Conservation (phyloP, 2,888 invertebrate genomes). For the Limnephilus marmoratus region DNA sequence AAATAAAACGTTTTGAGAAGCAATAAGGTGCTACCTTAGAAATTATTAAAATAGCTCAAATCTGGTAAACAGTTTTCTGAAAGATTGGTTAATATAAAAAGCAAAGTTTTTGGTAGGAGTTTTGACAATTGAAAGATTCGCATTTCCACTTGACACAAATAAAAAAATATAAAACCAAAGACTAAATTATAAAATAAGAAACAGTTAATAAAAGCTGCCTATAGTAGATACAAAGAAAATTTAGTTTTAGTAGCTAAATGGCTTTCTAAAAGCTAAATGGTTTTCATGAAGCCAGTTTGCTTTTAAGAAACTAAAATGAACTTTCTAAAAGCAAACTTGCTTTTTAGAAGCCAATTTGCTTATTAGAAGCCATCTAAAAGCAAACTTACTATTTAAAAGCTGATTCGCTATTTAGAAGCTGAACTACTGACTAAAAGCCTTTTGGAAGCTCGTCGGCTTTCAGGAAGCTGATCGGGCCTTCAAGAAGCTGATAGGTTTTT, state of each 20-base stretch:
- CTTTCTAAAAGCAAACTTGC: neutral
- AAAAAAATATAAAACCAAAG: constrained; percentile 18
- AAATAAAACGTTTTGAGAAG: no score
- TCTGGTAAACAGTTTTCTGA: neutral
- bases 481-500: neutral
- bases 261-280: no score
- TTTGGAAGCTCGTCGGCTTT: neutral
- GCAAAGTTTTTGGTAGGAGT: neutral
- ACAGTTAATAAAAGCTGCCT: neutral
- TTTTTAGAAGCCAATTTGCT: neutral
- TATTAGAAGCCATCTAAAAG: neutral
- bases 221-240: neutral
- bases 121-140: neutral
- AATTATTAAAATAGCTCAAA: neutral
- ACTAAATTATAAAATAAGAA: constrained; percentile 2
- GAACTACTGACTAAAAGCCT: neutral
- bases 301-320: neutral
- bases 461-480: neutral
- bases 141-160: neutral
- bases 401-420: neutral
- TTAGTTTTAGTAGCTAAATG: neutral
- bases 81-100: neutral
- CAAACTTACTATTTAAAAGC: neutral
- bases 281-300: neutral
- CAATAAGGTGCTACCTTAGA: neutral